These are phyloP conservation scores for Misgurnus anguillicaudatus DNA, from an alignment of 2,113 vertebrate genomes.

Conservation along the genomic window DNA sequence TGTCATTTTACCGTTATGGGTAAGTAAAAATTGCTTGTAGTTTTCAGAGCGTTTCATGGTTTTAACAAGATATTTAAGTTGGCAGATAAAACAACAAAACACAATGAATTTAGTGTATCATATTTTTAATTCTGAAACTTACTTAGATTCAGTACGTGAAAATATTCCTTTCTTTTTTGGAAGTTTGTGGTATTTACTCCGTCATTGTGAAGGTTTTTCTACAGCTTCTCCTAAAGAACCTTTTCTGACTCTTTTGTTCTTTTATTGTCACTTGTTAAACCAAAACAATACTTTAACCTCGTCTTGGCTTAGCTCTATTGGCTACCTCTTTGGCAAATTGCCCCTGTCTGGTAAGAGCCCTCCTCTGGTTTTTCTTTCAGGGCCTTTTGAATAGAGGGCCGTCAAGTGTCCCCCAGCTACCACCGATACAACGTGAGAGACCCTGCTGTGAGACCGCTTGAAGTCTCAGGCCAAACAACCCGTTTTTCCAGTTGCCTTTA, in stretches of 20 bases:
- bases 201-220: constrained; percentile 65
- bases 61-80: not conserved
- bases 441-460: constrained; percentile 64
- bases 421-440: constrained; percentile 72
- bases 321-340: constrained; percentile 74
- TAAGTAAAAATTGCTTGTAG: constrained; percentile 40
- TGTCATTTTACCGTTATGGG: constrained; percentile 59
- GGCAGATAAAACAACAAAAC: not conserved
- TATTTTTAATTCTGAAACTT: not conserved
- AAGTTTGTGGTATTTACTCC: not conserved
- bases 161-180: not conserved
- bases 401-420: constrained; percentile 72
- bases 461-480: constrained; percentile 70
- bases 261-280: constrained; percentile 75
- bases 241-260: constrained; percentile 69
- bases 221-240: constrained; percentile 61
- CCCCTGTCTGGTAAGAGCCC: constrained; percentile 70
- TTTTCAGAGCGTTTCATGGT: constrained; percentile 19
- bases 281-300: constrained; percentile 78
- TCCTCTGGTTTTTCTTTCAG: constrained; percentile 66
- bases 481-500: constrained; percentile 77
- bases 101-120: not conserved
- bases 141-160: not conserved
- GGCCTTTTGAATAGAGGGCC: constrained; percentile 71
- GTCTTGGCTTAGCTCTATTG: constrained; percentile 71